Base-by-base conservation (phyloP, 2,797 vertebrate genomes). In the Botia kubotai region DNA sequence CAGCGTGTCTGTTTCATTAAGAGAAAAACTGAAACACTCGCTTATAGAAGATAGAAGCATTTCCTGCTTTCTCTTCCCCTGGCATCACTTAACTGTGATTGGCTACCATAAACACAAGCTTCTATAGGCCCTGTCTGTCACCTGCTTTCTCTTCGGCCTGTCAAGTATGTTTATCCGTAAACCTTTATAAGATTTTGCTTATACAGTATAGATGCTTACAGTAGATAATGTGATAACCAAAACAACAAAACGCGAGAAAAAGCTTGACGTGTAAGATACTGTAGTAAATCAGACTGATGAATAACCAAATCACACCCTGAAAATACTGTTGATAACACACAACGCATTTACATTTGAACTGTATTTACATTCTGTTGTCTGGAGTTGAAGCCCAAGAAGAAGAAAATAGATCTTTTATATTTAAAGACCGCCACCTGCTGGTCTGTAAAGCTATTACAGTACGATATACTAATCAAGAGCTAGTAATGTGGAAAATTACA, bases 361-460 rank as follows among this genome's bases (percentile, higher is more conserved):
- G 14, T 16, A 65, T 65, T 81, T 21, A 21, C 23, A 46, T 63
- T 57, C 55, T 65, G 57, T 4, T 1, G 8, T 46, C 48, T 71
- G 43, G 14, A 66, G n/a, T 52, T 21, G 26, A 19, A 58, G 17
- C 29, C 62, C 33, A 67, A 60, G 69, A 52, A 63, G 6, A 6
- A 23, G n/a, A 6, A 8, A 29, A 21, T 6, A 33, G 60, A 17
- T 14, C 57, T 77, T 83, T 74, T 74, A 26, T 76, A 50, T 70
- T 58, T 16, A 74, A 53, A 83, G 19, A 67, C 81, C 81, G 81
- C 77, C 81, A 74, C 77, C 84, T 85, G 77, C 70, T 83, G 84
- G 70, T 74, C 21, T 5, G 52, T 43, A 80, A 21, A 21, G 71
- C 71, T 19, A 14, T 11, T 58, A 5, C 1, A 6, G 21, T 19